These are phyloP conservation scores for Nasonia longicornis DNA, from an alignment of 1,140 invertebrate genomes.

Conservation along the genomic window DNA sequence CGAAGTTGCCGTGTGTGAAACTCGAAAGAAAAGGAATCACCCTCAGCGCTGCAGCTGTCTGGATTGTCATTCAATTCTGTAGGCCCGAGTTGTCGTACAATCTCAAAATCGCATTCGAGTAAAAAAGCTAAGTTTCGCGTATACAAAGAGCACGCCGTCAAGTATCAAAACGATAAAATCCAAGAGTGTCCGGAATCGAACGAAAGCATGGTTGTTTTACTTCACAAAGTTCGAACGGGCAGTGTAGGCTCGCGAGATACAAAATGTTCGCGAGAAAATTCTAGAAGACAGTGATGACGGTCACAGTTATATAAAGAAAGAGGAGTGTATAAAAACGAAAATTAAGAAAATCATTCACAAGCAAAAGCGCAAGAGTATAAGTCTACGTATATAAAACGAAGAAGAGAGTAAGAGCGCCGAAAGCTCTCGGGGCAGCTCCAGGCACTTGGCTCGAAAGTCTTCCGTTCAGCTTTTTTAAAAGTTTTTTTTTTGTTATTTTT, in stretches of 20 bases:
- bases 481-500: background rate
- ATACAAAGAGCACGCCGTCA: background rate
- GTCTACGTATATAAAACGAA: conserved; percentile 11
- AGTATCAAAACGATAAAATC: background rate
- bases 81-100: background rate
- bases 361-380: background rate
- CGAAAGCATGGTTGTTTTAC: background rate
- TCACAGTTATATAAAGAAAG: background rate
- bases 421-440: background rate
- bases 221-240: conserved; percentile 30
- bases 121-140: conserved; percentile 27
- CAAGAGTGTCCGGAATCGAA: background rate
- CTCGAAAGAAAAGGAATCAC: background rate
- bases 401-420: conserved; percentile 40
- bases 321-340: background rate
- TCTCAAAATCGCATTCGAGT: background rate
- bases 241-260: conserved; percentile 27
- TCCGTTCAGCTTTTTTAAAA: background rate
- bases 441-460: conserved; percentile 17
- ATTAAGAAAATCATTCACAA: background rate
- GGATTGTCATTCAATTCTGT: conserved; percentile 18
- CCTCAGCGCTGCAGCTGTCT: background rate
- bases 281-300: background rate
- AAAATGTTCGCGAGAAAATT: background rate
- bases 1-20: background rate